Percentiles rank a stretch among this genome's conserved stretches.
Conservation (phyloP, 2,113 vertebrate genomes). For the Numenius arquata region DNA sequence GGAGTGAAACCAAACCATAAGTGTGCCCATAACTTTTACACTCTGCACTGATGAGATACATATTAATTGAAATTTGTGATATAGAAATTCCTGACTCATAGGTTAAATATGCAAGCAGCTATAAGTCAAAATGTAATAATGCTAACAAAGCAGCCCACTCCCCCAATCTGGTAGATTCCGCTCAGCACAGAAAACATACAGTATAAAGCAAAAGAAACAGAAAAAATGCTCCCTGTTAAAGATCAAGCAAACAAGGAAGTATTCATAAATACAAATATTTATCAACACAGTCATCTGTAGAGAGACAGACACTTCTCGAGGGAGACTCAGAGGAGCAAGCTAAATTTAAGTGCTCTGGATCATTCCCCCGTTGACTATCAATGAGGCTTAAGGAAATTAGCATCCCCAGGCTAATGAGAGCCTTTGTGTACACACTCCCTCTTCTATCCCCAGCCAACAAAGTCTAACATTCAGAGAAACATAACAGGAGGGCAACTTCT, state of each 20-base stretch:
- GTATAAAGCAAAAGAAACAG: neutral
- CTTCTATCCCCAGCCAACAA: neutral
- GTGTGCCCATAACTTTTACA: neutral
- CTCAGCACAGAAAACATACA: neutral
- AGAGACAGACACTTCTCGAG: neutral
- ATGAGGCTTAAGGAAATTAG: slow-evolving; percentile 19
- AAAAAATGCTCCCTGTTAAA: neutral
- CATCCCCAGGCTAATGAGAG: neutral
- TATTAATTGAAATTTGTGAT: neutral
- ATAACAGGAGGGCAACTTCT: neutral
- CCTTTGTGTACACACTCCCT: neutral
- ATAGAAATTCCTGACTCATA: neutral
- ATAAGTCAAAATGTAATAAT: neutral
- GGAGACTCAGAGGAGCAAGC: neutral
- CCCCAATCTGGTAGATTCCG: neutral
- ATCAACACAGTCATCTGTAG: neutral
- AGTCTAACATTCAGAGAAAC: neutral
- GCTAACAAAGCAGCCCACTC: neutral
- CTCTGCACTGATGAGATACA: neutral
- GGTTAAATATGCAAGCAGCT: neutral
- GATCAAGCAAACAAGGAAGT: slow-evolving; percentile 21
- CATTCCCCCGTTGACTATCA: slow-evolving; percentile 2
- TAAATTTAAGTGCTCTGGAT: slow-evolving; percentile 1
- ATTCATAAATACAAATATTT: slow-evolving; percentile 45
- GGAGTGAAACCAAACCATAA: neutral